phyloP scores from a whole-genome alignment of 1,140 invertebrate species.

The Protaetia brevitarsis region DNA sequence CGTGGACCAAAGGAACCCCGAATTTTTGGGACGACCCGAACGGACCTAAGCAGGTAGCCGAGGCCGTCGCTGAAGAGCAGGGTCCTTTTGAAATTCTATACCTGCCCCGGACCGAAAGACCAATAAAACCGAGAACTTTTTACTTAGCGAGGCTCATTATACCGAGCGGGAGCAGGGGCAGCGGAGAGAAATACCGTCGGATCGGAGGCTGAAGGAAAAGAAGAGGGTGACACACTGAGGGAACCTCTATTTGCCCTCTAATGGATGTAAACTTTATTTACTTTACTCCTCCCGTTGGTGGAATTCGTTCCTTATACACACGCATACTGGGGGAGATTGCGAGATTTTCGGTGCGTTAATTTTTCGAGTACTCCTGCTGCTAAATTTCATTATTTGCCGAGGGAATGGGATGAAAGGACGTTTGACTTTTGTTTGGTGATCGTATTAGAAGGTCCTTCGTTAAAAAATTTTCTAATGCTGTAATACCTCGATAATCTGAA shows the following conservation, averaged over 20 bases:
- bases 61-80: not conserved
- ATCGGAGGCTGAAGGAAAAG: too few species aligned
- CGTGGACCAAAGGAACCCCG: not conserved
- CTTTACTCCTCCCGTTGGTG: not conserved
- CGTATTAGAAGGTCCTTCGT: too few species aligned
- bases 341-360: not conserved
- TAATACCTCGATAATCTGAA: too few species aligned
- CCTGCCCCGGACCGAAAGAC: conserved; percentile 6
- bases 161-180: not conserved
- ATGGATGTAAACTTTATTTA: conserved; percentile 16
- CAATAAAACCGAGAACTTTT: conserved; percentile 11
- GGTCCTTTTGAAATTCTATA: conserved; percentile 12
- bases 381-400: too few species aligned
- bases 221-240: conserved; percentile 8
- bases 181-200: too few species aligned
- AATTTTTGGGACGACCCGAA: not conserved
- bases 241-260: conserved; percentile 8
- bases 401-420: too few species aligned
- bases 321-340: too few species aligned
- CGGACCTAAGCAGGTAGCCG: not conserved
- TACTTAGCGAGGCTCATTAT: conserved; percentile 12
- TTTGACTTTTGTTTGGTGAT: too few species aligned
- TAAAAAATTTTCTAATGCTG: too few species aligned
- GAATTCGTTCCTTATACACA: not conserved
- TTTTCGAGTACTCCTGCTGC: too few species aligned